Percentiles rank a stretch among this genome's conserved stretches.
phyloP scores from a whole-genome alignment of 2,113 vertebrate species.

The Herpetotheres cachinnans region DNA sequence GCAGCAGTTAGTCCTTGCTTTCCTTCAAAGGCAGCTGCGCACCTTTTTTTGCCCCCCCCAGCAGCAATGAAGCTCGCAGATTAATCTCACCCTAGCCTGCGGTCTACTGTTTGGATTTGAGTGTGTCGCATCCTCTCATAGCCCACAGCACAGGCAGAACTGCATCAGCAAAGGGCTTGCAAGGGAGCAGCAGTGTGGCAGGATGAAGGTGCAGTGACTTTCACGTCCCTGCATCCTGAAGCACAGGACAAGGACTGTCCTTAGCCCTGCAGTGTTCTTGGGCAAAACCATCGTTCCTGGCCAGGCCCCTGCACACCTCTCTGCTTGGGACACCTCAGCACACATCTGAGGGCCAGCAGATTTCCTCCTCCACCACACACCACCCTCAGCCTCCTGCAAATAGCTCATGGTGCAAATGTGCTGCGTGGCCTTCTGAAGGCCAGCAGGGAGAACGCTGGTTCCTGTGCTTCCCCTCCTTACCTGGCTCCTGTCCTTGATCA shows the following conservation, averaged over 20 bases:
- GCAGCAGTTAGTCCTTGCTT: neutral
- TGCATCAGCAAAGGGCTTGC: neutral
- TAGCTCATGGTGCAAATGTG: rapidly evolving
- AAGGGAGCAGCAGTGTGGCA: neutral
- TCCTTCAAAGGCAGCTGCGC: neutral
- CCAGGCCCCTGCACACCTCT: neutral
- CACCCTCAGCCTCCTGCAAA: neutral
- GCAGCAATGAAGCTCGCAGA: neutral
- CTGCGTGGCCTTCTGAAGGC: neutral
- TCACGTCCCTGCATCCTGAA: neutral
- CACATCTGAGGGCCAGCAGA: neutral
- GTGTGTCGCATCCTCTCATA: rapidly evolving
- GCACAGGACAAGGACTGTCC: rapidly evolving
- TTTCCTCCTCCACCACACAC: neutral
- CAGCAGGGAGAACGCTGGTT: neutral
- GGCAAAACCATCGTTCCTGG: neutral
- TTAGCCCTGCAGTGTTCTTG: neutral
- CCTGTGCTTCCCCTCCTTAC: slow-evolving; percentile 65
- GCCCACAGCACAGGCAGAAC: neutral
- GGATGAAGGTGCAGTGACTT: neutral
- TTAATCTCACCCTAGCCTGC: neutral
- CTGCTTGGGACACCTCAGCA: neutral
- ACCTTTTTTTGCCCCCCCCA: rapidly evolving
- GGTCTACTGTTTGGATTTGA: neutral
- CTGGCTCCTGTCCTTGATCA: slow-evolving; percentile 87